phyloP scores from a whole-genome alignment of 1,140 invertebrate genomes.

The Papilio aristodemus region DNA sequence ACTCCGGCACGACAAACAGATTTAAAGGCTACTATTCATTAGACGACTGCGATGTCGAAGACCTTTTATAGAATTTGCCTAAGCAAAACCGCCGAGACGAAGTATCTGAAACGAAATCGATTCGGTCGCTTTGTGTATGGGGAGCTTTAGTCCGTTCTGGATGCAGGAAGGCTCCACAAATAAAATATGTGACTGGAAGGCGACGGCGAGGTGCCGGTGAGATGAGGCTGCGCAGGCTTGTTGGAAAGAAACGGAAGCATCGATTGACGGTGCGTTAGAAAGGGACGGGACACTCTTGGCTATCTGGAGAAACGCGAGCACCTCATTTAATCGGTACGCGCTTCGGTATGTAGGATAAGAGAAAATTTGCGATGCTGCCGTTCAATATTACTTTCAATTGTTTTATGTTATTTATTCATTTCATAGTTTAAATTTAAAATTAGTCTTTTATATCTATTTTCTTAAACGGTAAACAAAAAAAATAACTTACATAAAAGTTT shows the following conservation, averaged over 20 bases:
- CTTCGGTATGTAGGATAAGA: constrained; percentile 72
- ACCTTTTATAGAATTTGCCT: constrained; percentile 40
- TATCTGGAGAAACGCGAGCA: constrained; percentile 79
- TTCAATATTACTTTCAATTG: constrained; percentile 36
- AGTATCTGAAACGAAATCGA: constrained; percentile 30
- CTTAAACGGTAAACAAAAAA: too few relatives aligned
- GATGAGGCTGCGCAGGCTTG: constrained; percentile 72
- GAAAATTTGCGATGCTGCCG: constrained; percentile 62
- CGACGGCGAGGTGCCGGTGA: constrained; percentile 74
- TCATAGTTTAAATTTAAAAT: constrained; percentile 9
- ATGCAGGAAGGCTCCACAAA: constrained; percentile 79
- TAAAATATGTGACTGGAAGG: constrained; percentile 80
- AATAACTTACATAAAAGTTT: too few relatives aligned
- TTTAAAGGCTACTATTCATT: constrained; percentile 56
- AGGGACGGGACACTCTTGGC: constrained; percentile 58
- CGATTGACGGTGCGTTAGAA: constrained; percentile 41
- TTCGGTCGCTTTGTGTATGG: constrained; percentile 51
- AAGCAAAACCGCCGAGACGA: constrained; percentile 28
- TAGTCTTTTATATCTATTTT: too few relatives aligned
- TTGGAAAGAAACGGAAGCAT: constrained; percentile 46
- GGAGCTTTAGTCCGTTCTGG: constrained; percentile 69
- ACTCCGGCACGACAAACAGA: constrained; percentile 58
- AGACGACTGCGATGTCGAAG: constrained; percentile 43
- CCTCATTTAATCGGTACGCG: constrained; percentile 80
- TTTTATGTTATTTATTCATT: constrained; percentile 36